A percentile compares a stretch with the other conserved stretches of the same genome.
Conservation (phyloP, 2,113 vertebrate genomes). For the Pterocles orientalis region DNA sequence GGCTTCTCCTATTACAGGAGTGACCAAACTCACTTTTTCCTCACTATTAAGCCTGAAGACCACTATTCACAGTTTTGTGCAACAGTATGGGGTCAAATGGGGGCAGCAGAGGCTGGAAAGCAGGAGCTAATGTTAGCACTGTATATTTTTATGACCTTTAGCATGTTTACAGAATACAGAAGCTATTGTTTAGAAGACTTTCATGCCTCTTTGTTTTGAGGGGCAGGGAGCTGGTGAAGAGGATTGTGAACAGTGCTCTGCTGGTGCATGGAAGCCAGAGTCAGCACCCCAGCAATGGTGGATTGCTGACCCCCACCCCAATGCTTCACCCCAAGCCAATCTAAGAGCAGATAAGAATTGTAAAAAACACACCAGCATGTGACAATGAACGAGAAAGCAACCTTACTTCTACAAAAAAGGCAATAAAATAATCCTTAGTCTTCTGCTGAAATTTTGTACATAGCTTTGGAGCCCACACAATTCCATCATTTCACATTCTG, state of each 20-base stretch:
- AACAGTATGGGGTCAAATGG: not conserved
- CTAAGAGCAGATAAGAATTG: not conserved
- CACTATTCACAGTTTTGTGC: not conserved
- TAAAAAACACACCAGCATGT: not conserved
- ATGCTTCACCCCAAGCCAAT: not conserved
- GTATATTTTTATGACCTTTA: conserved; percentile 40
- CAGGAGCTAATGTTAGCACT: conserved; percentile 22
- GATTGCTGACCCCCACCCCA: not conserved
- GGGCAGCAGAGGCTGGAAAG: not conserved
- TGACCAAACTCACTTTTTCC: not conserved
- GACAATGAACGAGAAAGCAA: not conserved
- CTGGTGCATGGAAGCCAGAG: not conserved
- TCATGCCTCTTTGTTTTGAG: not conserved
- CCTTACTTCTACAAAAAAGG: not conserved
- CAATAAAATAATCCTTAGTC: not conserved
- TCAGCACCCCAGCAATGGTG: not conserved
- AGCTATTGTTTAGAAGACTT: conserved; percentile 19
- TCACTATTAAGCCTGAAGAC: not conserved
- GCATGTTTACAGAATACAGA: conserved; percentile 36
- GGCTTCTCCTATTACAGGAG: not conserved
- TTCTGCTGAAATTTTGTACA: not conserved
- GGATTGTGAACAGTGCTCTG: not conserved
- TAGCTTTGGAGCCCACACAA: not conserved
- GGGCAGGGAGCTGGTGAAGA: not conserved
- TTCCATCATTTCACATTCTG: not conserved